These are phyloP conservation scores for Phorcus lineatus DNA, from an alignment of 2,888 invertebrate genomes.

Conservation along the genomic window DNA sequence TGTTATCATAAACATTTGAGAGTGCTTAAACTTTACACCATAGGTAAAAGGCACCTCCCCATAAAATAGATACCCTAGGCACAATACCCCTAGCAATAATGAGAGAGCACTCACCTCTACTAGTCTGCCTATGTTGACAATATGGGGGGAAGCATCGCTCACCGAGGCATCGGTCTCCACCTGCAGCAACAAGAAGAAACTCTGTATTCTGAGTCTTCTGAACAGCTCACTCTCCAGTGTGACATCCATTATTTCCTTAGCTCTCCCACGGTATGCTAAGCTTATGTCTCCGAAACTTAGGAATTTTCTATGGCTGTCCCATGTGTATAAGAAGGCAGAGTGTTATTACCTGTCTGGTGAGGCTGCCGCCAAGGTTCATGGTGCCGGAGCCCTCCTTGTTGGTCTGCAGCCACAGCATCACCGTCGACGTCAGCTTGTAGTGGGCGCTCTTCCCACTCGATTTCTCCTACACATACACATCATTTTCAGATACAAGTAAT, in stretches of 20 bases:
- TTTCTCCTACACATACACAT: conserved; percentile 83
- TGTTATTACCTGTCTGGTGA: conserved; percentile 85
- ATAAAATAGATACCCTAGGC: too few species aligned
- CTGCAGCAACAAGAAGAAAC: conserved; percentile 77
- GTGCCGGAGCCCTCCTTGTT: conserved; percentile 95
- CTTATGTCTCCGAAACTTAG: too few species aligned
- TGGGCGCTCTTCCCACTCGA: conserved; percentile 92
- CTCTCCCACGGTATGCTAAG: too few species aligned
- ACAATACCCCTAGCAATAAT: too few species aligned
- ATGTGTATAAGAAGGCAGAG: too few species aligned
- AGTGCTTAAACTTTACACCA: too few species aligned
- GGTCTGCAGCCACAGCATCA: conserved; percentile 99
- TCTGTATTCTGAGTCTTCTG: too few species aligned
- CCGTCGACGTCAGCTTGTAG: conserved; percentile 98
- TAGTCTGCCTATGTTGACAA: conserved; percentile 98
- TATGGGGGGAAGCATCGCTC: conserved; percentile 95
- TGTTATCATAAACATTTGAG: too few species aligned
- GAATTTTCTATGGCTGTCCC: too few species aligned
- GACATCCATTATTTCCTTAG: too few species aligned
- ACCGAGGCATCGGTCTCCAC: conserved; percentile 93
- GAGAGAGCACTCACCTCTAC: conserved; percentile 82
- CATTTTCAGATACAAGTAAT: too few species aligned
- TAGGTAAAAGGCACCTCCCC: too few species aligned
- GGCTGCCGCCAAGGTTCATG: conserved; percentile 98
- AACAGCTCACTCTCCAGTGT: background rate